Conservation (phyloP, 2,797 vertebrate genomes). For the Novumbra hubbsi region DNA sequence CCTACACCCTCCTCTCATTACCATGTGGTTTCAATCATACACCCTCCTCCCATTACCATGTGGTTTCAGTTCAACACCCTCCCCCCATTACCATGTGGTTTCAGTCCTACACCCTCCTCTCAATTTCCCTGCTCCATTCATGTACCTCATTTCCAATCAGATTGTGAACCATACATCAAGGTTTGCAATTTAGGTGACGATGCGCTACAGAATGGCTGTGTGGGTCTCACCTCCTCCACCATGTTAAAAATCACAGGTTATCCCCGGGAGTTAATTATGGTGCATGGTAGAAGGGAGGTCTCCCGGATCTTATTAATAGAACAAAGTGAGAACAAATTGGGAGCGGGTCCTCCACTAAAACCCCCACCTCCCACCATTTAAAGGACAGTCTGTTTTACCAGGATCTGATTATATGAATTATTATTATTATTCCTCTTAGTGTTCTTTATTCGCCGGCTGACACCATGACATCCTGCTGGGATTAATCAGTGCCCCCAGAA, state of each 20-base stretch:
- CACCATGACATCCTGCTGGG: conserved; percentile 59
- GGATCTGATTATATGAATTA: conserved; percentile 68
- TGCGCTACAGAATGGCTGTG: conserved; percentile 38
- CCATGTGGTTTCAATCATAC: too few species aligned
- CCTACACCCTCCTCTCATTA: too few species aligned
- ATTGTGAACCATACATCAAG: conserved; percentile 59
- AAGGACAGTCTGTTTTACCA: conserved; percentile 55
- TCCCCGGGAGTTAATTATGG: conserved; percentile 78
- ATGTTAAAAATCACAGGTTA: conserved; percentile 67
- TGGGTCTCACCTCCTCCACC: conserved; percentile 43
- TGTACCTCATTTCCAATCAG: conserved; percentile 40
- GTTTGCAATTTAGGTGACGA: conserved; percentile 57
- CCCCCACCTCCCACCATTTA: conserved; percentile 44
- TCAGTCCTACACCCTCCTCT: conserved; percentile 9
- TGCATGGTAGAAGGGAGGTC: conserved; percentile 69
- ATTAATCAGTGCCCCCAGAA: conserved; percentile 65
- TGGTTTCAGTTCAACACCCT: conserved; percentile 15
- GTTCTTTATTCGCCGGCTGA: conserved; percentile 53
- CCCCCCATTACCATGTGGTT: conserved; percentile 16
- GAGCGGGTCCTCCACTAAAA: conserved; percentile 56
- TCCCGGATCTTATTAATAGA: conserved; percentile 77
- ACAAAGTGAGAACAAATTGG: conserved; percentile 82
- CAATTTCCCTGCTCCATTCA: neutral
- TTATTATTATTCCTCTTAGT: conserved; percentile 52
- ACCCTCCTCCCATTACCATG: conserved; percentile 11